Evolutionary conservation across 2,888 invertebrate species (phyloP).

Genomic region (Crepidodera aurea): DNA sequence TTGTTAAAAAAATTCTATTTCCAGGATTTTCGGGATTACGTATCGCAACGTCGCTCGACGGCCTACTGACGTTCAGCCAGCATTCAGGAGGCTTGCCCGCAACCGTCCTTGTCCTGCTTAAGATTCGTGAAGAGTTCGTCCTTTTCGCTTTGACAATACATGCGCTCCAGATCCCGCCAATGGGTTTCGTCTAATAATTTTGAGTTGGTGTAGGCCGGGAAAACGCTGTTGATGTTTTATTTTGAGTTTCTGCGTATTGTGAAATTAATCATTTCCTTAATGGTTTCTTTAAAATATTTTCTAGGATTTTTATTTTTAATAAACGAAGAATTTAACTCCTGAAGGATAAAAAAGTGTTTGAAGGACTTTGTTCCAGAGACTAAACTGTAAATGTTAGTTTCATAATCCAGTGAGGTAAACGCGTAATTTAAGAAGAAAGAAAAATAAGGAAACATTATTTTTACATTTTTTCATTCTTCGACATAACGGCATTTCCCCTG

Average conservation of each 20-base stretch:
- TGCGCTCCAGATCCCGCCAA: constrained; percentile 31
- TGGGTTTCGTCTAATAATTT: constrained; percentile 26
- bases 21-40: constrained; percentile 10
- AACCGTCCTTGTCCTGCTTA: constrained; percentile 10
- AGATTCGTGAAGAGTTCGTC: constrained; percentile 14
- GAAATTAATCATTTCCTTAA: no score
- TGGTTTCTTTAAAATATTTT: no score
- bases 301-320: no score
- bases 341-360: no score
- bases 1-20: not conserved
- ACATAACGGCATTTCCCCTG: not conserved
- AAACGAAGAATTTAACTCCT: no score
- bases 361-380: no score
- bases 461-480: not conserved
- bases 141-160: constrained; percentile 28
- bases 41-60: constrained; percentile 22
- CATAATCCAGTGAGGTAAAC: no score
- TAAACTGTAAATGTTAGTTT: no score
- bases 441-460: no score
- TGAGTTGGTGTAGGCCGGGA: not conserved
- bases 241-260: no score
- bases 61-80: constrained; percentile 31
- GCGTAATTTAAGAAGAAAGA: no score
- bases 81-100: constrained; percentile 25
- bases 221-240: not conserved